Conservation (phyloP, 1,140 invertebrate genomes). For the Venustaconcha ellipsiformis region DNA sequence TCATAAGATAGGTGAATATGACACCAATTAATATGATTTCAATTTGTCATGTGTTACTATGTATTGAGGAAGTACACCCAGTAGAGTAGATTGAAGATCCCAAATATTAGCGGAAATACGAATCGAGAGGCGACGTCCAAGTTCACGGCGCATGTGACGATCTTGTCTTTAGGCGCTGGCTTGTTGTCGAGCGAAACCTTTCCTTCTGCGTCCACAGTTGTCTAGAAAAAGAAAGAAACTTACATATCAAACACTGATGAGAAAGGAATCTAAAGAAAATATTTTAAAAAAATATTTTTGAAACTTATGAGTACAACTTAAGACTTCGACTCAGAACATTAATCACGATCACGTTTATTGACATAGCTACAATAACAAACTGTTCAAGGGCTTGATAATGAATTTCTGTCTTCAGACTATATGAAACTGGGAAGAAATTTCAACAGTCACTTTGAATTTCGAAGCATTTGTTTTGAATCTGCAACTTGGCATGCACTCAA, state of each 20-base stretch:
- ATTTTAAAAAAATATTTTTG: conserved; percentile 1
- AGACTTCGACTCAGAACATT: no score
- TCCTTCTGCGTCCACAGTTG: conserved; percentile 41
- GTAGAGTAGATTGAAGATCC: conserved; percentile 70
- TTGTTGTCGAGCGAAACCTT: conserved; percentile 25
- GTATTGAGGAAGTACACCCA: conserved; percentile 73
- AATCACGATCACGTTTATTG: no score
- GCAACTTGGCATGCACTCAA: no score
- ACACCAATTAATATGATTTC: no score
- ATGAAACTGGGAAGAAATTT: no score
- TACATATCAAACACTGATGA: neutral
- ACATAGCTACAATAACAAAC: no score
- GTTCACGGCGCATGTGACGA: conserved; percentile 51
- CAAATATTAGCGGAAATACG: conserved; percentile 71
- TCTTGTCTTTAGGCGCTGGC: conserved; percentile 23
- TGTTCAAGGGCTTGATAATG: no score
- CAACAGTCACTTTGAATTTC: no score
- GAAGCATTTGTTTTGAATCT: no score
- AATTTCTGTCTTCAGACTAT: no score
- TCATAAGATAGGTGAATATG: no score
- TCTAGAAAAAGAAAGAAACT: conserved; percentile 36
- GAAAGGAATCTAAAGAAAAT: neutral
- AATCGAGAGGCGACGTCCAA: conserved; percentile 72
- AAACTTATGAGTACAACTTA: neutral
- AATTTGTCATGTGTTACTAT: no score